Evolutionary conservation across 2,888 invertebrate species (phyloP), one percentile per base, ranked within the genome.

Genomic region (Noctuana brunneofusca): DNA sequence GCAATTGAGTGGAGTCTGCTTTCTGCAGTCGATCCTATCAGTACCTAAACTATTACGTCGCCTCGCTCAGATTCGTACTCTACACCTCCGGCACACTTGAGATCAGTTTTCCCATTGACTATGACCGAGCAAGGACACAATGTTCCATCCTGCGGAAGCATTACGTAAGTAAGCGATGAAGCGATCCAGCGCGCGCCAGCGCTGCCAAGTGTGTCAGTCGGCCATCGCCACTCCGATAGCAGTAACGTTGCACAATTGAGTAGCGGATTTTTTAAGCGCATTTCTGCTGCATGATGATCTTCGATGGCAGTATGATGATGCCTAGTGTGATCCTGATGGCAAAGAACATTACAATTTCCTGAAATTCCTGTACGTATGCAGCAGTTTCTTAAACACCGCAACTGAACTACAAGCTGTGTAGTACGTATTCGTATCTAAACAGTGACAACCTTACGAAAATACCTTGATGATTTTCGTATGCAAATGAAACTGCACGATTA

Each of bases 161-260:
- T 48, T 48, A 48, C 32, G 35, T 35, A 32, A 57, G 38, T 14
- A 14, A 50, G 6, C 35, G 20, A 35, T 30, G 30, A n/a, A 32
- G 43, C 55, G 16, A 55, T 18, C 53, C 43, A 43, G 32, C 20
- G 46, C 18, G 12, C 20, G 57, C 22, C 32, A 32, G 32, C 48
- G 14, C 48, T 49, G 35, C 57, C 57, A 57, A 58, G 12, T 58
- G 48, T 49, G 57, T 35, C 57, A 58, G 57, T 58, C 12, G 57
- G 57, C 22, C 57, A 58, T 14, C 27, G 46, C 35, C 20, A 22
- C 27, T n/a, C 30, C n/a, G 11, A 0, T 38, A 43, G 46, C 57
- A 16, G 14, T 6, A 46, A 18, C 18, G 35, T 38, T 49, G 58
- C 58, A 49, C 58, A 49, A 49, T 22, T 27, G 11, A 43, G 4